Evolutionary conservation across 1,140 invertebrate genomes (phyloP), one percentile per base, ranked within the genome.

Genomic region (Drosophila burlai): DNA sequence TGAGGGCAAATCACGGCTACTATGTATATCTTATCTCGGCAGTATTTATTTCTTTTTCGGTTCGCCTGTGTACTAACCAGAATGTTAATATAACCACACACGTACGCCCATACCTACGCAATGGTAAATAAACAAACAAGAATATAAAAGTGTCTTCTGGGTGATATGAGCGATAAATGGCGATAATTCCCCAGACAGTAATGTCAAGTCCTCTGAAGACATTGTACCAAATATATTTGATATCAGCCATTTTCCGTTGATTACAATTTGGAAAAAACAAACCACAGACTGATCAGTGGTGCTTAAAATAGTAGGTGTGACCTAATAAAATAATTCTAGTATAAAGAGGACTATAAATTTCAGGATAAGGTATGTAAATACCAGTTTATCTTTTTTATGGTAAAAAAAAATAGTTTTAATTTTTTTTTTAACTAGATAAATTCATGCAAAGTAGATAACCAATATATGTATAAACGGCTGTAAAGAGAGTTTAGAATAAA

Each of bases 21-120:
- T 57, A 50, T n/a, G n/a, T n/a, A n/a, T 90, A 83, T 90, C 78
- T 84, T 84, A 89, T 89, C 85, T 54, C 49, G 47, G 49, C 75
- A 81, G 63, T 90, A 84, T 89, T 90, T 60, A 61, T 77, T 60
- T 60, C 31, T 46, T 40, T 76, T 76, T 45, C 29, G 54, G 36
- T 55, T 42, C 18, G 45, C 69, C 67, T 54, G 52, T 43, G 66
- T 72, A 73, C 69, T 50, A 72, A 60, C 69, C 69, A 72, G 40
- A 49, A 46, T 50, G 29, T 50, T 73, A 72, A 60, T 59, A 50
- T 57, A 59, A 31, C 24, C 24, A 69, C n/a, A 47, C 31, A 26
- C 34, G 18, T 55, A 40, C 24, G 34, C 34, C 24, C 16, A 34
- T 74, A 42, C 59, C 38, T 31, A 49, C 52, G 36, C 11, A 65